phyloP scores from a whole-genome alignment of 2,797 vertebrate genomes.

The Syngnathus rostellatus region DNA sequence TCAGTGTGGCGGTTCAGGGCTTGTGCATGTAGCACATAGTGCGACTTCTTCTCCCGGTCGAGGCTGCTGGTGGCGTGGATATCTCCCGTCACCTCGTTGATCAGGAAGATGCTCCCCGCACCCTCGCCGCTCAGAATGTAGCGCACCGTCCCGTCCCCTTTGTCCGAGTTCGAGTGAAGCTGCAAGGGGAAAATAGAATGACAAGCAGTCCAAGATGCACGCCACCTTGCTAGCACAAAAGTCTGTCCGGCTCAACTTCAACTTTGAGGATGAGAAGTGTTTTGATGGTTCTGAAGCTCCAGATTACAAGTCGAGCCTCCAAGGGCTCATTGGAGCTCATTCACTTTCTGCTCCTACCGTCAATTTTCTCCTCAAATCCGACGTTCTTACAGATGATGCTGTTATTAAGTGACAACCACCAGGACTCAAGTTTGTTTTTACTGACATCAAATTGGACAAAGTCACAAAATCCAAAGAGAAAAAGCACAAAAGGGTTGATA shows the following conservation, averaged over 20 bases:
- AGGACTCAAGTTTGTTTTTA: background rate
- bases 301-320: background rate
- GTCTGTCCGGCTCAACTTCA: background rate
- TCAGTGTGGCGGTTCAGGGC: slow-evolving; percentile 90
- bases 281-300: slow-evolving; percentile 2
- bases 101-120: slow-evolving; percentile 93
- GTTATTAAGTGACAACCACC: background rate
- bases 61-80: slow-evolving; percentile 96
- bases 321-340: background rate
- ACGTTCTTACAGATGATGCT: background rate
- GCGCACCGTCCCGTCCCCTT: slow-evolving; percentile 95
- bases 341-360: background rate
- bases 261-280: background rate
- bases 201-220: background rate
- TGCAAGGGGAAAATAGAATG: slow-evolving; percentile 44
- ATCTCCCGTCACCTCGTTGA: slow-evolving; percentile 93
- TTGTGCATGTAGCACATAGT: slow-evolving; percentile 95
- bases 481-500: background rate
- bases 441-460: background rate
- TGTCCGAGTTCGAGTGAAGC: slow-evolving; percentile 99
- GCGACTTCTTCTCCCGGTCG: slow-evolving; percentile 91
- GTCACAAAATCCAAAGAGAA: background rate
- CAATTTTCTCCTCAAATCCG: background rate
- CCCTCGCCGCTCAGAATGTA: slow-evolving; percentile 97
- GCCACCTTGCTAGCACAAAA: too few species aligned